phyloP scores from a whole-genome alignment of 2,888 invertebrate species.

The Stratiomys singularior region DNA sequence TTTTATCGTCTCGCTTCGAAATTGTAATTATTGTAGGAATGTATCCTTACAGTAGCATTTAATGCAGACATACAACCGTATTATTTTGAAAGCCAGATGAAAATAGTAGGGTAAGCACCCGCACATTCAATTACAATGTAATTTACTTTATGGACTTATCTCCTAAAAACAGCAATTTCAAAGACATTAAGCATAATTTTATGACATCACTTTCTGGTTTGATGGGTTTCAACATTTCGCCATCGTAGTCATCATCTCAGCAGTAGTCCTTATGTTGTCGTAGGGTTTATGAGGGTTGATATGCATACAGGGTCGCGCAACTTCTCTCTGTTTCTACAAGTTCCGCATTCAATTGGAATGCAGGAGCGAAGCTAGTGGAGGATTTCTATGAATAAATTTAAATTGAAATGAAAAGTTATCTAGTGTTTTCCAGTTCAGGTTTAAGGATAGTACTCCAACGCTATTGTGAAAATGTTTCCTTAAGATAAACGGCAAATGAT shows the following conservation, averaged over 20 bases:
- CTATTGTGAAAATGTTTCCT: too few species aligned
- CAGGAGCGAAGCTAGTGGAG: too few species aligned
- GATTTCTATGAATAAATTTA: too few species aligned
- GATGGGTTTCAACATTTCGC: constrained; percentile 53
- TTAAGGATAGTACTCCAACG: too few species aligned
- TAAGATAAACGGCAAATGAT: too few species aligned
- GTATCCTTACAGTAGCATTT: too few species aligned
- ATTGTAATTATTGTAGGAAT: too few species aligned
- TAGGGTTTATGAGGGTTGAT: constrained; percentile 36
- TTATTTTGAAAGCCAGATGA: constrained; percentile 5
- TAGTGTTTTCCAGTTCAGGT: too few species aligned
- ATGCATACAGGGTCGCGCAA: constrained; percentile 12
- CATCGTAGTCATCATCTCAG: not conserved
- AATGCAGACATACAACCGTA: not conserved
- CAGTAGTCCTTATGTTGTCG: not conserved
- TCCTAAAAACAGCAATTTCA: constrained; percentile 62
- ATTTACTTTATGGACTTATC: constrained; percentile 64
- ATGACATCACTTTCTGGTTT: constrained; percentile 60
- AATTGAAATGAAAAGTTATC: too few species aligned
- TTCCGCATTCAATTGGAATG: too few species aligned
- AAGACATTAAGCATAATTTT: constrained; percentile 65
- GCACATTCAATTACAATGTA: constrained; percentile 62
- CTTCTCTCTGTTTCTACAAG: not conserved
- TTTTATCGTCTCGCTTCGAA: too few species aligned
- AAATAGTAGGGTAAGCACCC: constrained; percentile 36